These are phyloP conservation scores for Beroe ovata DNA, from an alignment of 37 sponge, comb jelly and placozoan species.

Conservation along the genomic window DNA sequence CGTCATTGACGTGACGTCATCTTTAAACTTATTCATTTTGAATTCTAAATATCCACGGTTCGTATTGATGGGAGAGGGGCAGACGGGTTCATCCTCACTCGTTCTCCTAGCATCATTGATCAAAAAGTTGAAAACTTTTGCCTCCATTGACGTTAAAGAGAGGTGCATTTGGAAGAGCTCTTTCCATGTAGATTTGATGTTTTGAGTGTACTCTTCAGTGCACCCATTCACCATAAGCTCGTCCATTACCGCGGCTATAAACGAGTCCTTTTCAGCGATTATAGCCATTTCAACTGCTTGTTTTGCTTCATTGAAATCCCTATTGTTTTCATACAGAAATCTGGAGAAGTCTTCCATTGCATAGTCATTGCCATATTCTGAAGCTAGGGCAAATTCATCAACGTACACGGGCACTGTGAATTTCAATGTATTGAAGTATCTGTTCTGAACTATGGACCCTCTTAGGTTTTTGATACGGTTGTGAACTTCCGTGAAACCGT, in stretches of 20 bases:
- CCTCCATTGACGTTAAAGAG: neutral
- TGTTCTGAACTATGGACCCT: neutral
- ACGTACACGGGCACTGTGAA: neutral
- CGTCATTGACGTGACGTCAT: neutral
- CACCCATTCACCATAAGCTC: neutral
- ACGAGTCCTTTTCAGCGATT: neutral
- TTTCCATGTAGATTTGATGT: neutral
- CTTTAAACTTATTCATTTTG: no score
- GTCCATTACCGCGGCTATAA: neutral
- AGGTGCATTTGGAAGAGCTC: neutral
- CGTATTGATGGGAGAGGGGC: no score
- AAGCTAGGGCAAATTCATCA: no score
- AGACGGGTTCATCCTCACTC: no score
- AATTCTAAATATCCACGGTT: no score
- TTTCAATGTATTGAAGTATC: neutral
- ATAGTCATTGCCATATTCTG: neutral
- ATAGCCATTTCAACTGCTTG: neutral
- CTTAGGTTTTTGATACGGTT: neutral
- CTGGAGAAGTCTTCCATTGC: neutral
- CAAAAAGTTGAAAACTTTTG: neutral
- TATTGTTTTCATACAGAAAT: neutral
- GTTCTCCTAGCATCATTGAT: neutral
- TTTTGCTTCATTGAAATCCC: neutral
- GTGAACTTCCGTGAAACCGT: neutral
- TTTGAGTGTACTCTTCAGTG: neutral